Base-by-base conservation (phyloP, 2,113 vertebrate species). In the Periophthalmodon schlosseri region DNA sequence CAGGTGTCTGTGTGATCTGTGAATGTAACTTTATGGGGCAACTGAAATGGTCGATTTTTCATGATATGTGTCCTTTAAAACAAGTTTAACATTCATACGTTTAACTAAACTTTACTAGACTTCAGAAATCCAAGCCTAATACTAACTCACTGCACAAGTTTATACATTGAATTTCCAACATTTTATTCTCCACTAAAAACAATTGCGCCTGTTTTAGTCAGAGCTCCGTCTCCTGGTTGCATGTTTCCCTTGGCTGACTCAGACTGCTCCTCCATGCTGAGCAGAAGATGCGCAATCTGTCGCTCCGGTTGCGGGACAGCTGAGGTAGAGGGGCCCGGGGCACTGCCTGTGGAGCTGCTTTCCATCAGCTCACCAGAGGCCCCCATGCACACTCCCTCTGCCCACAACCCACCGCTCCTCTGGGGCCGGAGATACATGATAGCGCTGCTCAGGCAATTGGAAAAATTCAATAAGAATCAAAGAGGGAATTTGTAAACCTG, bases 221-320 rank as follows among this genome's bases (percentile, higher is more conserved):
- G 18, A 63, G 5, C 60, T 18, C 15, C 28, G 20, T 65, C 60
- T 63, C 28, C 15, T 39, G 61, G 7, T 39, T 64, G 28, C 63
- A n/a, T 5, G 63, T 39, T 65, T 65, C 63, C 33, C 33, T 65
- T 21, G 63, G 63, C 63, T 65, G 63, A 65, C 34, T 65, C 63
- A 44, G 34, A 44, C 63, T 21, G 34, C 63, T n/a, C 63, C 63
- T 65, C 63, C 63, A 65, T 44, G 63, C 63, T 65, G 63, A 44
- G 63, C 34, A 65, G 63, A 65, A 65, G 63, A 65, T 65, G 63
- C 63, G 21, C 63, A 65, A 65, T 65, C 63, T 65, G 63, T 65
- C 63, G 34, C 63, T 44, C 33, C 34, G 8, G 18, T 13, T 44
- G 18, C 34, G 34, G 63, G 63, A 65, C 63, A 65, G 63, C 63